Percentiles rank a stretch among this genome's conserved stretches.
Evolutionary conservation across 2,113 vertebrate species (phyloP).

Genomic region (Galbula dea): DNA sequence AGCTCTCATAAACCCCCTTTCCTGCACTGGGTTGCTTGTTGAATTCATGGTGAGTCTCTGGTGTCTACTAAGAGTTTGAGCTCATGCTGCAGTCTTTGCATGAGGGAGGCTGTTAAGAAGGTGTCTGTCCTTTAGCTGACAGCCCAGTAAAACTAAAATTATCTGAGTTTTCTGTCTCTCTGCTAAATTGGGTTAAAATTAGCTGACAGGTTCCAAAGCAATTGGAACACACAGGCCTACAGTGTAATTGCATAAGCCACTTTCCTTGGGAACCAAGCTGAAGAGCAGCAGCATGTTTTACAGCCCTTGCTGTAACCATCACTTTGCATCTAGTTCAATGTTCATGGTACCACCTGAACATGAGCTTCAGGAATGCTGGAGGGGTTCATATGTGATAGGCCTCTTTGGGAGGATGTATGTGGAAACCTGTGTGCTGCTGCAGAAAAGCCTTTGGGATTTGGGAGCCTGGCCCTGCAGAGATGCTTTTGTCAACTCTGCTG

Average conservation of each 20-base stretch:
- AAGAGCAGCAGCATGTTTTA: neutral
- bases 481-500: neutral
- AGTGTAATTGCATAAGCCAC: slow-evolving; percentile 22
- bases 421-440: neutral
- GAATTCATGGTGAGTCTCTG: neutral
- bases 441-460: neutral
- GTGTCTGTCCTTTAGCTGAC: slow-evolving; percentile 31
- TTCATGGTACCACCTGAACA: neutral
- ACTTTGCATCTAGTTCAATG: neutral
- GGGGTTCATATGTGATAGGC: neutral
- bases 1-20: neutral
- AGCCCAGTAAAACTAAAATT: slow-evolving; percentile 23
- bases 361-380: neutral
- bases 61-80: neutral
- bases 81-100: neutral
- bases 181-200: slow-evolving; percentile 33
- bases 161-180: neutral
- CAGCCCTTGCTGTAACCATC: neutral
- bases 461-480: neutral
- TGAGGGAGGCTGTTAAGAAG: neutral
- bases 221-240: neutral
- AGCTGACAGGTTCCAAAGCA: slow-evolving; percentile 39
- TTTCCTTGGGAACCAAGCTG: neutral
- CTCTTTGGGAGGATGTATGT: neutral
- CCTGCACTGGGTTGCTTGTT: neutral